A percentile compares a stretch with the other conserved stretches of the same genome.
phyloP scores from a whole-genome alignment of 1,140 invertebrate genomes.

The Lethrus apterus region DNA sequence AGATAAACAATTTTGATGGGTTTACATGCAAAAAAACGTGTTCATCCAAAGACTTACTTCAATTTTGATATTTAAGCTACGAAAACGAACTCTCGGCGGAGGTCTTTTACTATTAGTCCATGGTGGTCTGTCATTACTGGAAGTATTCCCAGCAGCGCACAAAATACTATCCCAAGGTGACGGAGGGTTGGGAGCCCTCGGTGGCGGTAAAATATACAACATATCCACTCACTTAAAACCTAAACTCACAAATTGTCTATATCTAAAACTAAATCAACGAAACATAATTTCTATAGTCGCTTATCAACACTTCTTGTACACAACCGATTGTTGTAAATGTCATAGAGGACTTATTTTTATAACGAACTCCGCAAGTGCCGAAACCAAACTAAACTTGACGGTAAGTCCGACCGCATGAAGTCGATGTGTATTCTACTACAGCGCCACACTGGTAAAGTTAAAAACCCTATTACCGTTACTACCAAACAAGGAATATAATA shows the following conservation, averaged over 20 bases:
- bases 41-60: slow-evolving; percentile 24
- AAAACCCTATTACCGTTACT: slow-evolving; percentile 24
- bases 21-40: neutral
- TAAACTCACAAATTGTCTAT: neutral
- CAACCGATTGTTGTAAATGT: slow-evolving; percentile 1
- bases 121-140: slow-evolving; percentile 6
- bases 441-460: slow-evolving; percentile 23
- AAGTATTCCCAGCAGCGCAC: slow-evolving; percentile 16
- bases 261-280: slow-evolving; percentile 14
- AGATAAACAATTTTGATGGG: neutral
- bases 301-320: neutral
- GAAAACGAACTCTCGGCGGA: slow-evolving; percentile 26
- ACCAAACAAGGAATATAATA: slow-evolving; percentile 21
- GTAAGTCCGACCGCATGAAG: neutral
- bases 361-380: slow-evolving; percentile 7
- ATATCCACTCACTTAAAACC: slow-evolving; percentile 27
- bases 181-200: slow-evolving; percentile 44
- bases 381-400: slow-evolving; percentile 11
- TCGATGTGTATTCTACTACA: slow-evolving; percentile 19
- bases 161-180: slow-evolving; percentile 44
- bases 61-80: slow-evolving; percentile 24
- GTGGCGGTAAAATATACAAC: slow-evolving; percentile 45
- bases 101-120: slow-evolving; percentile 13
- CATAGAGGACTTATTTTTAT: slow-evolving; percentile 4
- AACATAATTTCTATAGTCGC: neutral